These are phyloP conservation scores for Drosophila nannoptera DNA, from an alignment of 1,140 invertebrate genomes.

Conservation along the genomic window DNA sequence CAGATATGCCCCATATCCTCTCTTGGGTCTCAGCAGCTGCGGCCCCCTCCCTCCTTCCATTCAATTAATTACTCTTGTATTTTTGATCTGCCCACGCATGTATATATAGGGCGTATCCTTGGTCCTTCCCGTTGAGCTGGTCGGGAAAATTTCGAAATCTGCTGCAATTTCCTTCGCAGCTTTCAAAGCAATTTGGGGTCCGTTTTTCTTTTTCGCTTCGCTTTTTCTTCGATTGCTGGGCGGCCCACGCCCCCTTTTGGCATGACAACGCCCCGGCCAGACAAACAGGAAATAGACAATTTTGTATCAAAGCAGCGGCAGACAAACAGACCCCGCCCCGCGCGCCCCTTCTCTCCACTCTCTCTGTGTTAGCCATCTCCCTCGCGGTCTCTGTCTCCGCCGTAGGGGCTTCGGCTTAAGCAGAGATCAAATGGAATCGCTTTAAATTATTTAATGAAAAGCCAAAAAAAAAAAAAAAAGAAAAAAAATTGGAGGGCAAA, in stretches of 20 bases:
- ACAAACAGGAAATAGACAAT: constrained; percentile 74
- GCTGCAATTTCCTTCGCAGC: neutral
- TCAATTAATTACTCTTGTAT: too few species aligned
- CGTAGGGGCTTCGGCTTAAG: neutral
- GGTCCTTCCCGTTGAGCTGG: neutral
- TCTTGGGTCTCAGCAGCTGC: too few species aligned
- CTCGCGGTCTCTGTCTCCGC: neutral
- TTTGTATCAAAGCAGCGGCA: constrained; percentile 53
- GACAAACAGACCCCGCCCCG: constrained; percentile 18
- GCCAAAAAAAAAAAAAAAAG: constrained; percentile 14
- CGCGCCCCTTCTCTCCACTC: constrained; percentile 15
- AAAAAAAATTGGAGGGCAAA: neutral
- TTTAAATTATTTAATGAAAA: constrained; percentile 73
- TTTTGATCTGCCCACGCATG: too few species aligned
- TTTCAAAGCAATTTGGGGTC: constrained; percentile 40
- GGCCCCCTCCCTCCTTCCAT: too few species aligned
- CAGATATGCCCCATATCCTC: too few species aligned
- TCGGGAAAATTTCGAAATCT: neutral
- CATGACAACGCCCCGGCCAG: constrained; percentile 40
- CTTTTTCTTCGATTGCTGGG: constrained; percentile 13
- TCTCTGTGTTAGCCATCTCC: neutral
- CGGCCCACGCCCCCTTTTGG: constrained; percentile 12
- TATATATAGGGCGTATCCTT: neutral
- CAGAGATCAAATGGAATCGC: constrained; percentile 29
- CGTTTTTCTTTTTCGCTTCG: constrained; percentile 24